Conservation (phyloP, 2,888 invertebrate species). For the Leptinotarsa juncta region DNA sequence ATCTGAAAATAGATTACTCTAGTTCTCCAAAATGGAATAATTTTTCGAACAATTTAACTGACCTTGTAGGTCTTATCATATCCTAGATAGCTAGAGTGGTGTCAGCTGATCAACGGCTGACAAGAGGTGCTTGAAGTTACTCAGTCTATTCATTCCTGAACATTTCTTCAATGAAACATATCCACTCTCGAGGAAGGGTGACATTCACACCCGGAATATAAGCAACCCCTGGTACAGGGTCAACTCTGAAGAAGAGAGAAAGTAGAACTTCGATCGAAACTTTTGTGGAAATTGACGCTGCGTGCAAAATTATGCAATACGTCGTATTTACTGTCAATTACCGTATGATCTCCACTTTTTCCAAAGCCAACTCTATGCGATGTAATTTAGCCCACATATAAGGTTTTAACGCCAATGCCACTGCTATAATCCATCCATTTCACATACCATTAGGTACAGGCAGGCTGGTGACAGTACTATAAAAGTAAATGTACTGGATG, state of each 20-base stretch:
- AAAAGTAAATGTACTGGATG: constrained; percentile 58
- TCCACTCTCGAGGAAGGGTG: background rate
- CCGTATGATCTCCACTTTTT: background rate
- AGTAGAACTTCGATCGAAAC: background rate
- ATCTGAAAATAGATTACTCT: no score
- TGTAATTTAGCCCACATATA: background rate
- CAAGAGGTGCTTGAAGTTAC: no score
- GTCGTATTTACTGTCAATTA: background rate
- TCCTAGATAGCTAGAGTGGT: no score
- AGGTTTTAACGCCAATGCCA: background rate
- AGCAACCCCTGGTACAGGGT: background rate
- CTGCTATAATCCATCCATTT: constrained; percentile 55
- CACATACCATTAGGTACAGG: constrained; percentile 56
- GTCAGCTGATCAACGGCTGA: no score
- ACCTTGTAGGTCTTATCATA: no score
- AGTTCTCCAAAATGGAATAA: no score
- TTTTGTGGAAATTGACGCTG: no score
- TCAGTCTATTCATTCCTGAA: no score
- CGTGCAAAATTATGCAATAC: background rate
- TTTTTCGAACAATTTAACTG: no score
- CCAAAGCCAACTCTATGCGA: background rate
- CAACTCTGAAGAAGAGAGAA: background rate
- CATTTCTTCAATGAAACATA: no score
- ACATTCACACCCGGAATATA: background rate
- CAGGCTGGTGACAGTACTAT: constrained; percentile 57